Conservation (phyloP, 1,140 invertebrate species). For the Drosophila sechellia region DNA sequence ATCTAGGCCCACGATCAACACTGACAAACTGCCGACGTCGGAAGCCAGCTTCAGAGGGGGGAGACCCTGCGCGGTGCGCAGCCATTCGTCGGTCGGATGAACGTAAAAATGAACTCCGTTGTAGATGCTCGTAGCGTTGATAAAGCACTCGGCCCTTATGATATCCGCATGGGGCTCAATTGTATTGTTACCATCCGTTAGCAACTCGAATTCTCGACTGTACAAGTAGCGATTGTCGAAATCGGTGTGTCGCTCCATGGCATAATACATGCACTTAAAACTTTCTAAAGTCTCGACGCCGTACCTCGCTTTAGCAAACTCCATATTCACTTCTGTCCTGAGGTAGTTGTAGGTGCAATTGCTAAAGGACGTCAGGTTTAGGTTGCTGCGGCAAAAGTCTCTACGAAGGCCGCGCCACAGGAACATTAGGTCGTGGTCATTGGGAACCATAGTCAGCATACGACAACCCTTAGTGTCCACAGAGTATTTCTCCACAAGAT, state of each 20-base stretch:
- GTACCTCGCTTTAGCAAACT: neutral
- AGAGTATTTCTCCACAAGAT: constrained; percentile 3
- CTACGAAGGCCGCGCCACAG: neutral
- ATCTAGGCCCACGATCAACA: constrained; percentile 46
- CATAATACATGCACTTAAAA: constrained; percentile 24
- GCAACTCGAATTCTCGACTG: neutral
- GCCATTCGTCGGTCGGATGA: neutral
- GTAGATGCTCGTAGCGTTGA: neutral
- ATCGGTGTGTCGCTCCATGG: constrained; percentile 12
- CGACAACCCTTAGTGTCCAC: constrained; percentile 27
- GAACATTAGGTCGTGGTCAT: neutral
- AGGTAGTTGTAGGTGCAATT: constrained; percentile 19
- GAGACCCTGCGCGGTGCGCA: neutral
- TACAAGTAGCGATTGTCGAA: constrained; percentile 20
- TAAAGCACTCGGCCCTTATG: constrained; percentile 12
- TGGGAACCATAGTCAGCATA: constrained; percentile 5
- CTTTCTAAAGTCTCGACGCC: neutral
- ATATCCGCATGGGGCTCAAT: constrained; percentile 23
- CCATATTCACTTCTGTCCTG: neutral
- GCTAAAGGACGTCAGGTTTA: constrained; percentile 6
- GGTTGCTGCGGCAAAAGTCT: neutral
- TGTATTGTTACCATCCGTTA: neutral
- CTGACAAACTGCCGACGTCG: constrained; percentile 14
- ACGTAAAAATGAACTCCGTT: constrained; percentile 35
- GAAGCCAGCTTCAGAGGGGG: neutral